Evolutionary conservation across 1,140 invertebrate species (phyloP).

Genomic region (Trissolcus basalis): DNA sequence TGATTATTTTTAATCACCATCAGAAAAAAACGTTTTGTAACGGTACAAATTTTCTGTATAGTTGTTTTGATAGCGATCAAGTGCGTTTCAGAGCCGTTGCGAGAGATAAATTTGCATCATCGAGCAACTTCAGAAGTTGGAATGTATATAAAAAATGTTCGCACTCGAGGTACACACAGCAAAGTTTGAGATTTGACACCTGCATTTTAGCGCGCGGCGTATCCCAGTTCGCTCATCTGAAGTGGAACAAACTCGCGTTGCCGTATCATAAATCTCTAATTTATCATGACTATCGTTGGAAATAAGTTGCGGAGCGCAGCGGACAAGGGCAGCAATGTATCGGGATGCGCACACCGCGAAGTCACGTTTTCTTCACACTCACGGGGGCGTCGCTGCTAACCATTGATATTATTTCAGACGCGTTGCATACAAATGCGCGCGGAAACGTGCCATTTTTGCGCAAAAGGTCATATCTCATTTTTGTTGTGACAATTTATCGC

Average conservation of each 20-base stretch:
- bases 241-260: conserved; percentile 58
- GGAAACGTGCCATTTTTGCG: conserved; percentile 51
- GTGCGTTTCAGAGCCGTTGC: neutral
- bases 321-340: conserved; percentile 31
- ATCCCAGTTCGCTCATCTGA: conserved; percentile 38
- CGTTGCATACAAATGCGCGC: conserved; percentile 62
- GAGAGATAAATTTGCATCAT: conserved; percentile 28
- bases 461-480: conserved; percentile 46
- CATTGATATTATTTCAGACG: conserved; percentile 64
- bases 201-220: conserved; percentile 28
- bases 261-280: conserved; percentile 64
- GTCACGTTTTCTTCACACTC: conserved; percentile 61
- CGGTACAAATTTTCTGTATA: too few relatives aligned
- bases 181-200: conserved; percentile 51
- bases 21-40: too few relatives aligned
- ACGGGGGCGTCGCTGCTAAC: conserved; percentile 37
- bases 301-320: conserved; percentile 56
- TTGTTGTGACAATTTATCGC: conserved; percentile 55
- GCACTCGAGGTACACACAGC: conserved; percentile 26
- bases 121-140: conserved; percentile 23
- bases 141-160: conserved; percentile 45
- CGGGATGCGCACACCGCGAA: conserved; percentile 42
- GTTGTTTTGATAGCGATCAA: too few relatives aligned
- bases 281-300: conserved; percentile 55
- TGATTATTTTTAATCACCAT: too few relatives aligned